Evolutionary conservation across 92 coral and sea anemone genomes (phyloP).

Genomic region (Palythoa grandiflora): DNA sequence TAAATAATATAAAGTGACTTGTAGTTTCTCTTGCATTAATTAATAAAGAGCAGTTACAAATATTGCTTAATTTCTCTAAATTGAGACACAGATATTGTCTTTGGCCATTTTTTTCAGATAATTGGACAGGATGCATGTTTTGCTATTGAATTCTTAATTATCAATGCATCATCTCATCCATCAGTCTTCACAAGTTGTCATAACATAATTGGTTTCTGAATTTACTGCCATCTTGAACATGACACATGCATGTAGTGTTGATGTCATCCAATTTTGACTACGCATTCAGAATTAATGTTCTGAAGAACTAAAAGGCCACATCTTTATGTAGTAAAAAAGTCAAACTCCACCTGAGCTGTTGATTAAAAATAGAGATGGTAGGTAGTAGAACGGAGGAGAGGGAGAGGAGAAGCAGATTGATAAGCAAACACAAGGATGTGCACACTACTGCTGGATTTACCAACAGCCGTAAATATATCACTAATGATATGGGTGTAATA

Average conservation of each 20-base stretch:
- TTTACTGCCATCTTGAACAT: too few relatives aligned
- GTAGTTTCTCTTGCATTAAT: not conserved
- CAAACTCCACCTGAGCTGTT: not conserved
- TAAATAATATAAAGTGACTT: too few relatives aligned
- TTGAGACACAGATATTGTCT: not conserved
- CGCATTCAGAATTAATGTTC: too few relatives aligned
- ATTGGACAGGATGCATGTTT: conserved; percentile 39
- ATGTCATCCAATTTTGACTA: too few relatives aligned
- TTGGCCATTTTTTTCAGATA: not conserved
- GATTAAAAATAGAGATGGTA: not conserved
- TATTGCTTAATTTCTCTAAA: not conserved
- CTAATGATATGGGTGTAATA: not conserved
- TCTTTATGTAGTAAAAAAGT: not conserved
- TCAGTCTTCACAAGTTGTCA: too few relatives aligned
- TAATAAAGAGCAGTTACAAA: not conserved
- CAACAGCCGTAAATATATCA: not conserved
- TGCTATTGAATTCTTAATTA: conserved; percentile 67
- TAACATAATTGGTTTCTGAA: too few relatives aligned
- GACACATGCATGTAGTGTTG: too few relatives aligned
- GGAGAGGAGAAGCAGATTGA: not conserved
- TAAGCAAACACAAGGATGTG: not conserved
- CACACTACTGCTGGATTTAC: not conserved
- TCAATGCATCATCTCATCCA: conserved; percentile 62
- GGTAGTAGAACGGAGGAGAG: not conserved
- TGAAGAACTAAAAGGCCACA: not conserved